phyloP scores from a whole-genome alignment of 2,113 vertebrate genomes.

The Hypocryptadius cinnamomeus region DNA sequence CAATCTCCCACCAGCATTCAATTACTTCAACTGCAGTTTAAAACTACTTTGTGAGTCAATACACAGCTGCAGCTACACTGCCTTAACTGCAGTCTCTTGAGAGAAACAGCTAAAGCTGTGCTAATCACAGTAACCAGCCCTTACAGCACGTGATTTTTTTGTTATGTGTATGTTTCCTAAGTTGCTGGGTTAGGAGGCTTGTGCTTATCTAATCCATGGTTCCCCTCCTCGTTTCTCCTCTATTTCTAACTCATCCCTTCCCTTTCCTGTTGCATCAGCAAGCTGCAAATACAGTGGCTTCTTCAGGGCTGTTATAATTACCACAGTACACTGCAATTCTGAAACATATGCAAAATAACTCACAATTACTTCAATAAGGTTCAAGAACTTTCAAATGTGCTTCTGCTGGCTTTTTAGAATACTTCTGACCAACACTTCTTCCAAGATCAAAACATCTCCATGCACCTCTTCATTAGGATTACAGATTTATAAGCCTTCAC shows the following conservation, averaged over 20 bases:
- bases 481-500: not conserved
- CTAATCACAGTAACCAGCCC: not conserved
- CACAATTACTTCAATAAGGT: not conserved
- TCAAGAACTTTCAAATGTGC: not conserved
- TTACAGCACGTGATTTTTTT: not conserved
- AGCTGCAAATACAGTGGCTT: slow-evolving; percentile 47
- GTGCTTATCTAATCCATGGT: slow-evolving; percentile 4
- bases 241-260: slow-evolving; percentile 54
- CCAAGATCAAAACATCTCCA: not conserved
- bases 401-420: not conserved
- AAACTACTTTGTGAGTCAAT: not conserved
- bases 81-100: not conserved
- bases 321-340: slow-evolving; percentile 14
- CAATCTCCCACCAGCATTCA: not conserved
- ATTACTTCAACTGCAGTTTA: not conserved
- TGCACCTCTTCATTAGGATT: not conserved
- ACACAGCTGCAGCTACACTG: not conserved
- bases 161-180: not conserved
- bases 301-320: slow-evolving; percentile 33
- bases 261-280: slow-evolving; percentile 64
- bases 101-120: not conserved
- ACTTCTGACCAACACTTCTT: not conserved
- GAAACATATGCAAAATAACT: not conserved
- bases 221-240: not conserved
- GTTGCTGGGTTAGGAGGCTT: not conserved